Percentiles rank a stretch among this genome's conserved stretches.
phyloP scores from a whole-genome alignment of 2,888 invertebrate species.

The Cecidostiba fungosa region DNA sequence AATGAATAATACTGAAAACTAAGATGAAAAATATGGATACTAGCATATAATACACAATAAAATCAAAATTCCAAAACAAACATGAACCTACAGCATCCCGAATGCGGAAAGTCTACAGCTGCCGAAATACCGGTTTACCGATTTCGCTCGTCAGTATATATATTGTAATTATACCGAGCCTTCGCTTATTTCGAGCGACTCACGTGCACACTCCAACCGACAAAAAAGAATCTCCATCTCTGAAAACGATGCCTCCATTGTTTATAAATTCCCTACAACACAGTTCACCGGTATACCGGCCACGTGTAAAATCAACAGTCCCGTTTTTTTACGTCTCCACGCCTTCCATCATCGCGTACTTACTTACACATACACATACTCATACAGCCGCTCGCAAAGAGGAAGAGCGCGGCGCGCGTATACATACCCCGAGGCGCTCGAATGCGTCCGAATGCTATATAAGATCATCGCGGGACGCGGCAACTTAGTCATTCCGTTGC shows the following conservation, averaged over 20 bases:
- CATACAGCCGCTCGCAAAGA: not conserved
- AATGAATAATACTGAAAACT: too few species aligned
- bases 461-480: conserved; percentile 72
- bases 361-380: not conserved
- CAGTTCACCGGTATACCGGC: not conserved
- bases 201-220: not conserved
- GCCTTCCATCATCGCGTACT: not conserved
- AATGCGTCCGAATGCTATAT: conserved; percentile 71
- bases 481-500: conserved; percentile 74
- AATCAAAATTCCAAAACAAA: not conserved
- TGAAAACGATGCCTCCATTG: not conserved
- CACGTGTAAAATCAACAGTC: not conserved
- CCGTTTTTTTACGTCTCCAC: conserved; percentile 1
- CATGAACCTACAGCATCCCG: not conserved
- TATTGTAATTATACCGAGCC: not conserved
- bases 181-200: not conserved
- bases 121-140: not conserved
- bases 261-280: not conserved
- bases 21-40: too few species aligned
- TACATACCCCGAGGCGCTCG: conserved; percentile 18
- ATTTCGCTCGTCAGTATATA: not conserved
- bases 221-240: not conserved
- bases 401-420: conserved; percentile 14
- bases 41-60: too few species aligned
- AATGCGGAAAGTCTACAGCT: not conserved